Base-by-base conservation (phyloP, 2,113 vertebrate species). In the Smithornis capensis region DNA sequence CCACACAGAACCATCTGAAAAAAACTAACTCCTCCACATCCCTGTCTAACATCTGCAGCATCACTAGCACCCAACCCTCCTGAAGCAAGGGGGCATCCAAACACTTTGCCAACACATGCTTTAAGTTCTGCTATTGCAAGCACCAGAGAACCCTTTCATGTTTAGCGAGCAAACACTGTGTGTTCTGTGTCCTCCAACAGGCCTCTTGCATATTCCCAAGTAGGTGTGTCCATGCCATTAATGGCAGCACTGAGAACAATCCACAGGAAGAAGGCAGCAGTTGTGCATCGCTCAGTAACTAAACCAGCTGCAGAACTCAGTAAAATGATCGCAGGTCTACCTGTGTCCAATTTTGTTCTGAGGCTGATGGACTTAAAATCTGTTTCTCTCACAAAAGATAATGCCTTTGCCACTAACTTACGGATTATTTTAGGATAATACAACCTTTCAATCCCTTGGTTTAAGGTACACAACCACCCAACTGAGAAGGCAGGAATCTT, bases 281-380 rank as follows among this genome's bases (percentile, higher is more conserved):
- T 10, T 65, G 21, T 4, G 1, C 11, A 59, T 2, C 45, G 19
- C 49, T 91, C 74, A 76, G n/a, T 17, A 77, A 73, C 55, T 37
- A 28, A 25, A 80, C 8, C 52, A 52, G 11, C 16, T 4, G 13
- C 28, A 64, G 33, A 86, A 75, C 33, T 37, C 49, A 87, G 8
- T 16, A 40, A 49, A 71, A 84, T 0, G 0, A 35, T 22, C n/a
- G 13, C 24, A 53, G 12, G 19, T 2, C 45, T 7, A 85, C 16
- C 19, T 33, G 19, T 4, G 18, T 31, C 29, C 23, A 38, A n/a
- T 83, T 56, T 52, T 3, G 5, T 31, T 80, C 63, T 78, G 9
- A 2, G 19, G 18, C 59, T 63, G 10, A 45, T 2, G 14, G 80
- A 62, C 23, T 50, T 74, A 62, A 91, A 69, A 81, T 40, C 23